Evolutionary conservation across 1,140 invertebrate genomes (phyloP).

Genomic region (Eubasilissa regina): DNA sequence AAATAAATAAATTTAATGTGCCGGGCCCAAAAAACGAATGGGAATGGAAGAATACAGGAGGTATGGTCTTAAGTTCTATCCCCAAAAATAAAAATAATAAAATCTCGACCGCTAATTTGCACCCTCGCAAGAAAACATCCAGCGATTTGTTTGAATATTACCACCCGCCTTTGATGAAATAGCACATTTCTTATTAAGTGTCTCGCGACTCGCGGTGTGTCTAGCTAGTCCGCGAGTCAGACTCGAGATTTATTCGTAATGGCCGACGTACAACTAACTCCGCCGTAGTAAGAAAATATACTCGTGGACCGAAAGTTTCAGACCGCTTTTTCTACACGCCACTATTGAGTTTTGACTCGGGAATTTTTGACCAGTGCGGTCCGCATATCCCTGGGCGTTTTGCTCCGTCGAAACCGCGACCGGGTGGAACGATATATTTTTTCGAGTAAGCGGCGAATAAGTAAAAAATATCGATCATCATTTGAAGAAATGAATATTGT

Average conservation of each 20-base stretch:
- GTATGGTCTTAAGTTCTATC: constrained; percentile 22
- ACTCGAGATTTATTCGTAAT: constrained; percentile 66
- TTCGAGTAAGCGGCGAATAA: background rate
- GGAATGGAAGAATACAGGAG: constrained; percentile 50
- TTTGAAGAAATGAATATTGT: background rate
- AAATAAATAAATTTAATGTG: constrained; percentile 58
- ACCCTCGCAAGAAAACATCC: background rate
- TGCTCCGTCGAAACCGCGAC: background rate
- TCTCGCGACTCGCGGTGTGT: background rate
- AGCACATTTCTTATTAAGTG: background rate
- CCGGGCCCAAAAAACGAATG: constrained; percentile 53
- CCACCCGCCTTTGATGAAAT: background rate
- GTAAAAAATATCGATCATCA: background rate
- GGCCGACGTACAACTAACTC: constrained; percentile 62
- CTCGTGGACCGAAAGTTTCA: constrained; percentile 61
- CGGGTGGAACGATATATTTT: too few relatives aligned
- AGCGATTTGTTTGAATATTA: background rate
- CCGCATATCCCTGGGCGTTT: constrained; percentile 61
- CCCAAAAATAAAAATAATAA: constrained; percentile 6
- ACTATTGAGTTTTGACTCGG: constrained; percentile 11
- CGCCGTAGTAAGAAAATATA: constrained; percentile 65
- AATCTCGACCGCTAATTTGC: background rate
- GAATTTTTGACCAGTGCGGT: constrained; percentile 52
- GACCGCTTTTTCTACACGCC: constrained; percentile 57
- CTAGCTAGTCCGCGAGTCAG: constrained; percentile 9